A percentile compares a stretch with the other conserved stretches of the same genome.
phyloP scores from a whole-genome alignment of 2,113 vertebrate species.

The Eubucco bourcierii region DNA sequence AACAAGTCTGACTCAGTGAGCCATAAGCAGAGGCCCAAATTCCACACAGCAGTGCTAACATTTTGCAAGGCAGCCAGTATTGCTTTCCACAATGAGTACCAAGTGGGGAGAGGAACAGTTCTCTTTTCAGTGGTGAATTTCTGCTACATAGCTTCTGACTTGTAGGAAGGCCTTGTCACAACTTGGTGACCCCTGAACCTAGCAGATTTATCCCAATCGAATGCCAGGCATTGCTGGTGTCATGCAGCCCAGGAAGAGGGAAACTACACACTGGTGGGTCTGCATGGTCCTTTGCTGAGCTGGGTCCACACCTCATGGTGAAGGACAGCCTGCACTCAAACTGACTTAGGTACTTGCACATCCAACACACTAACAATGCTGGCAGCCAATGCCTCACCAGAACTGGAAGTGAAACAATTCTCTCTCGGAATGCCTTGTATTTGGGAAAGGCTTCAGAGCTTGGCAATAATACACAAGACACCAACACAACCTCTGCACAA shows the following conservation, averaged over 20 bases:
- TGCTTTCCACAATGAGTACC: background rate
- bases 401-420: background rate
- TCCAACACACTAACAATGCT: background rate
- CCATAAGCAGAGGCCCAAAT: background rate
- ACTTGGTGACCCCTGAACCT: background rate
- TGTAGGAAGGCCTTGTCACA: accelerated
- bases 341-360: background rate
- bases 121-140: background rate
- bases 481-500: background rate
- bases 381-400: background rate
- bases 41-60: background rate
- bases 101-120: background rate
- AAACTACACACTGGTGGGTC: accelerated
- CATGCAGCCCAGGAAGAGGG: background rate
- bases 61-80: constrained; percentile 40
- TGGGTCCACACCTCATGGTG: accelerated
- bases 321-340: background rate
- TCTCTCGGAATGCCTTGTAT: background rate
- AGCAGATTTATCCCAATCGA: background rate
- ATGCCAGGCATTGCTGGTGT: background rate
- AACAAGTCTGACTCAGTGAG: constrained; percentile 39
- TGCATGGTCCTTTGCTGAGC: background rate
- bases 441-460: background rate
- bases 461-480: background rate
- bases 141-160: background rate